Base-by-base conservation (phyloP, 1,140 invertebrate species). In the Rhyzopertha dominica region DNA sequence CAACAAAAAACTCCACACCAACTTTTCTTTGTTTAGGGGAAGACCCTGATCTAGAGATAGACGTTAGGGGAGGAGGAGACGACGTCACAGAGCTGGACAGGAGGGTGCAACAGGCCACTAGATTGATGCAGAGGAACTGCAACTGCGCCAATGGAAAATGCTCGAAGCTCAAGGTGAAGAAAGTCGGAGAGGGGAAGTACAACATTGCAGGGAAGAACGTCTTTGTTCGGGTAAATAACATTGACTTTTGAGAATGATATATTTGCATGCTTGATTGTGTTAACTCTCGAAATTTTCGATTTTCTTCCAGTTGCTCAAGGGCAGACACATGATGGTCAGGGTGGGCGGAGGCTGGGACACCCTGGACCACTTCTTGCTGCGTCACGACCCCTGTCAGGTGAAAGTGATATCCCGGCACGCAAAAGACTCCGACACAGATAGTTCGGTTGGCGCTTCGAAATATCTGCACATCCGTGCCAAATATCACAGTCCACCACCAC, bases 321-420 rank as follows among this genome's bases (percentile, higher is more conserved):
- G 85, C 31, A 76, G 82, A 29, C 87, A 90, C 67, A 91, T 93
- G 72, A 95, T 95, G 90, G 91, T 95, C 8, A 78, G 92, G 57
- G 90, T 95, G 13, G 91, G 90, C 29, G 91, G 90, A 35, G 83
- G 90, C 29, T 94, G 90, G 90, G 88, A 94, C 68, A 94, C 90
- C 7, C 72, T 95, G 60, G 87, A 92, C 62, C 88, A 94, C 70
- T 95, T 93, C 69, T 74, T 95, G 59, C 79, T 85, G 58, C 82
- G 86, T 43, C 89, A 93, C 71, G 89, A 94, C 66, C 90, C 90
- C 28, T 92, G 87, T 72, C 82, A 86, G 78, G 82, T 81, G 75
- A 82, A 80, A 70, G 74, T 79, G 49, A 72, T 76, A 59, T 79
- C 72, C 70, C 47, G 64, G 57, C 61, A 59, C 51, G 56, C 52